Percentiles rank a stretch among this genome's conserved stretches.
These are phyloP conservation scores for Platycercus adscitus DNA, from an alignment of 2,113 vertebrate genomes.

Conservation along the genomic window DNA sequence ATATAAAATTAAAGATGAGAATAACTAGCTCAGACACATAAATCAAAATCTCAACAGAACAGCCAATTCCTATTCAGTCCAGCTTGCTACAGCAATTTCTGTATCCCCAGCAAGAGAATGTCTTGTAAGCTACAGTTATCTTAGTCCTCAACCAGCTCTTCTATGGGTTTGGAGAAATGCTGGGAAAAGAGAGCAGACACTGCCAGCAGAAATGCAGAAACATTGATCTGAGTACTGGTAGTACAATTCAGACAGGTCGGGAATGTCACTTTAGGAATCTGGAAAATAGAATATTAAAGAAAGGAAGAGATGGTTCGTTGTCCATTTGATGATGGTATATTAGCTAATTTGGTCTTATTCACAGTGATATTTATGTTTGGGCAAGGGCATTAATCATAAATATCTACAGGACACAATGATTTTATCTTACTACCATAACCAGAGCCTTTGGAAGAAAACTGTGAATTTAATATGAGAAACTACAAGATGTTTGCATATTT, in stretches of 20 bases:
- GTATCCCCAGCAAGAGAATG: background rate
- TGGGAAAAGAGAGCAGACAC: background rate
- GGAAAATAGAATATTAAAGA: background rate
- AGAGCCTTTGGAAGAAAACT: background rate
- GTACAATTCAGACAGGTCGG: background rate
- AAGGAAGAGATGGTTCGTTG: rapidly evolving
- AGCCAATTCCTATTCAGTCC: background rate
- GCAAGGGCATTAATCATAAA: background rate
- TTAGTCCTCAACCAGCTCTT: background rate
- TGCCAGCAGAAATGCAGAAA: background rate
- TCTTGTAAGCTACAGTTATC: background rate
- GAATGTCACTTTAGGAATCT: background rate
- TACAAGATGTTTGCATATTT: background rate
- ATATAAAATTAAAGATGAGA: slow-evolving; percentile 19
- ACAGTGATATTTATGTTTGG: background rate
- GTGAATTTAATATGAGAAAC: background rate
- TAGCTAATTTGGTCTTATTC: background rate
- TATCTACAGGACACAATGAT: background rate
- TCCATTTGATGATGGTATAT: background rate
- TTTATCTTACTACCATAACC: background rate
- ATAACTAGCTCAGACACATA: slow-evolving; percentile 5
- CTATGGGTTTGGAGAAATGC: background rate
- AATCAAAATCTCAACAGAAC: background rate
- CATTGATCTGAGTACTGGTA: background rate
- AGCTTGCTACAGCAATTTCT: background rate